Base-by-base conservation (phyloP, 2,797 vertebrate genomes). In the Oophaga sylvatica region DNA sequence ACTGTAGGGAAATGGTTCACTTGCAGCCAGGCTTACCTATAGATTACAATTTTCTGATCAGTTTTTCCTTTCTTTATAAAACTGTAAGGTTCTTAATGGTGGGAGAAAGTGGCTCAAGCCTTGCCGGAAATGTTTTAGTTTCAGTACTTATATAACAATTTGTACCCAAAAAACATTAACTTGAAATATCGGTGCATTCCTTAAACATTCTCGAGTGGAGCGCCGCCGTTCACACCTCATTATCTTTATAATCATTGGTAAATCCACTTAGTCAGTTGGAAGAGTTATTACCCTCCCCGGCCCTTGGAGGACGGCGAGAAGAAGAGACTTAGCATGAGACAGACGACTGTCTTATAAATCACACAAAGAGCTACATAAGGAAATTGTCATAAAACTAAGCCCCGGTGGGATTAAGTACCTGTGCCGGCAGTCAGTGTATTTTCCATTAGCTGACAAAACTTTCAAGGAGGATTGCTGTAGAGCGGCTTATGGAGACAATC, bases 401-500 rank as follows among this genome's bases (percentile, higher is more conserved):
- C 16, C 63, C 17, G 26, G 71, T 12, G 53, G 68, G 87, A 60
- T 84, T 59, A 84, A 80, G 62, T 84, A 62, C 62, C 35, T 84
- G 70, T 75, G 56, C 77, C 22, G n/a, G n/a, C 67, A 56, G 71
- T 84, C 35, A 35, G 73, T 70, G 65, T 17, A 68, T 53, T 80
- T 90, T 92, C 92, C 91, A 90, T 90, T 84, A 90, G 90, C 91
- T 92, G 92, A 91, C 91, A 92, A 92, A 91, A 92, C 92, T 90
- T 93, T 92, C 92, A 91, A 93, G 92, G 11, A 90, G 89, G 91
- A 91, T 91, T 90, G 90, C 91, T 92, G 90, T 91, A 91, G 92
- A 92, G 90, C 88, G 91, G 92, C 91, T 93, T 91, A 93, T 92
- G 90, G 90, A 92, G 92, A 93, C 93, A 93, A 91, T 91, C 90